Evolutionary conservation across 2,113 vertebrate species (phyloP), one percentile per base, ranked within the genome.

Genomic region (Pionites leucogaster): DNA sequence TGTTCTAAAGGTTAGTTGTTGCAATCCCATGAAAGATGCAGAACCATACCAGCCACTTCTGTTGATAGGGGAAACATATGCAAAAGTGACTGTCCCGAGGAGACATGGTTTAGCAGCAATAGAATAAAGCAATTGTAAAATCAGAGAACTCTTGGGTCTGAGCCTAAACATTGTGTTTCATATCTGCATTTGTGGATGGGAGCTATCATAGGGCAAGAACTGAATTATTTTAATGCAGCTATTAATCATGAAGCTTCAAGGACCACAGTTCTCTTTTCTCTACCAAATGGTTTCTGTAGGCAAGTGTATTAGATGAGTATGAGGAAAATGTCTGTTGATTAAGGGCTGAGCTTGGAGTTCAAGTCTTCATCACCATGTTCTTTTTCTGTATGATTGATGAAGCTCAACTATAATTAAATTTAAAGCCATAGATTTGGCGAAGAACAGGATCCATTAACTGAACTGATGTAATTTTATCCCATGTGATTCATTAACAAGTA

Each of bases 401-500:
- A 85, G 83, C 85, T 96, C 92, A 94, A 62, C 57, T 97, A 65
- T 91, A 92, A 96, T 95, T 97, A 96, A 95, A 91, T 90, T 93
- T 95, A 94, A 91, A 96, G 78, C 50, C 88, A 59, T 31, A 84
- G 81, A 88, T 95, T 97, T 97, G 97, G 97, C 97, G 95, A 95
- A 37, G 20, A 57, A 72, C 57, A 35, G 65, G 82, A 85, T 95
- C 93, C 92, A 95, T 97, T 96, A 97, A 84, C 55, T 63, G 93
- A 42, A 83, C 69, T 98, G 97, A 97, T 97, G 95, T 97, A 68
- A 97, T 96, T 96, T 96, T 77, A 77, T 87, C 79, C 87, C 41
- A 9, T 89, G 85, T 97, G 96, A 97, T 97, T 97, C 98, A 96
- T 97, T 90, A 96, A 92, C 78, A 91, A 91, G 95, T 81, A 92